Evolutionary conservation across 2,113 vertebrate genomes (phyloP).

Genomic region (Eurypyga helias): DNA sequence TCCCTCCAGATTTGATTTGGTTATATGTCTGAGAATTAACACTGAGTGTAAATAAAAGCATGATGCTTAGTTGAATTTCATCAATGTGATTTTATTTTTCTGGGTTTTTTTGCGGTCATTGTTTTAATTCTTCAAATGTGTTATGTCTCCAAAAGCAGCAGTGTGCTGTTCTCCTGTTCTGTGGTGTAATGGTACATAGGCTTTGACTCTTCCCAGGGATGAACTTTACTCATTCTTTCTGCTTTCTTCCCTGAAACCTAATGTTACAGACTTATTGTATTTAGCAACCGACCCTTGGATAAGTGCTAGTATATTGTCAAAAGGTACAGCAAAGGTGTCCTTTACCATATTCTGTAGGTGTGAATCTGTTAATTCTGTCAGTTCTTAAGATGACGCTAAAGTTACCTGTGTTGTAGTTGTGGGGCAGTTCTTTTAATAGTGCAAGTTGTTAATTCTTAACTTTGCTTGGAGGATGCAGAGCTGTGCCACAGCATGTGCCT

Average conservation of each 20-base stretch:
- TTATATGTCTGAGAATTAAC: neutral
- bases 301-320: neutral
- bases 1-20: neutral
- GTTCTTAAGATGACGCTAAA: neutral
- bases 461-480: neutral
- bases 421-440: neutral
- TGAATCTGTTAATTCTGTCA: neutral
- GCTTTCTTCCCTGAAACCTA: neutral
- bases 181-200: neutral
- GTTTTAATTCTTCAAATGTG: neutral
- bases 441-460: neutral
- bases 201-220: neutral
- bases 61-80: neutral
- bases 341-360: accelerated
- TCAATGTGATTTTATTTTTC: neutral
- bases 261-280: neutral
- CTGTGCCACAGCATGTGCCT: neutral
- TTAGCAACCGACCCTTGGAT: neutral
- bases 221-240: neutral
- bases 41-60: neutral
- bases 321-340: neutral
- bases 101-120: neutral
- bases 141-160: neutral
- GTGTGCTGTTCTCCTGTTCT: neutral
- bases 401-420: neutral